These are phyloP conservation scores for Chymomyza amoena DNA, from an alignment of 2,888 invertebrate species.

Conservation along the genomic window DNA sequence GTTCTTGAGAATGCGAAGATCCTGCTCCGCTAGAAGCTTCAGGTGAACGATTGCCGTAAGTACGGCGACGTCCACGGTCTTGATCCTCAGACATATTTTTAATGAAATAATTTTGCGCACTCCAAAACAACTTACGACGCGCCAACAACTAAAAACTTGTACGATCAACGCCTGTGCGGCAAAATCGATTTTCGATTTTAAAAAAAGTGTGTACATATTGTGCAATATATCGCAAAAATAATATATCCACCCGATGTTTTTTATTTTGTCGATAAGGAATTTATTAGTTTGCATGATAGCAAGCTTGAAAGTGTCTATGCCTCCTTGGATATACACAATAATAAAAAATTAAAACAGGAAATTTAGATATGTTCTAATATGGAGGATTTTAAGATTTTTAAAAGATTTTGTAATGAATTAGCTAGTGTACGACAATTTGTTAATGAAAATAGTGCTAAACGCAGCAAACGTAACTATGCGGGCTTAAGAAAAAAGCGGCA, in stretches of 20 bases:
- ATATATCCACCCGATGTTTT: too few species aligned
- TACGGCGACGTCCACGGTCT: slow-evolving; percentile 51
- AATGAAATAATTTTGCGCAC: neutral
- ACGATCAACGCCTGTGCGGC: neutral
- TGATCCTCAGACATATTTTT: slow-evolving; percentile 50
- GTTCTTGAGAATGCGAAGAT: slow-evolving; percentile 18
- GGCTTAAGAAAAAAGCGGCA: slow-evolving; percentile 5
- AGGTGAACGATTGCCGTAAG: slow-evolving; percentile 28
- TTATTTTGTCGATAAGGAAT: neutral
- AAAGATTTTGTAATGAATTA: slow-evolving; percentile 58
- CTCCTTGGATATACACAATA: neutral
- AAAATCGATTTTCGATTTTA: neutral
- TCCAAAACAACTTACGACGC: neutral
- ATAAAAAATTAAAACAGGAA: neutral
- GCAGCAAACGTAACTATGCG: neutral
- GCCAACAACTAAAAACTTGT: neutral
- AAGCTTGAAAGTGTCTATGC: neutral
- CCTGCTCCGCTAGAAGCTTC: neutral
- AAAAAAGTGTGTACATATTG: neutral
- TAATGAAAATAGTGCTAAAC: slow-evolving; percentile 17
- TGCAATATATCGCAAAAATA: too few species aligned
- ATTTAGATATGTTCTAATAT: slow-evolving; percentile 17
- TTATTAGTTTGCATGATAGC: neutral
- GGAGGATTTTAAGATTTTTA: slow-evolving; percentile 55
- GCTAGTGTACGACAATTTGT: slow-evolving; percentile 44